These are phyloP conservation scores for Lynx canadensis DNA, from an alignment of 2,113 vertebrate species.

Conservation along the genomic window DNA sequence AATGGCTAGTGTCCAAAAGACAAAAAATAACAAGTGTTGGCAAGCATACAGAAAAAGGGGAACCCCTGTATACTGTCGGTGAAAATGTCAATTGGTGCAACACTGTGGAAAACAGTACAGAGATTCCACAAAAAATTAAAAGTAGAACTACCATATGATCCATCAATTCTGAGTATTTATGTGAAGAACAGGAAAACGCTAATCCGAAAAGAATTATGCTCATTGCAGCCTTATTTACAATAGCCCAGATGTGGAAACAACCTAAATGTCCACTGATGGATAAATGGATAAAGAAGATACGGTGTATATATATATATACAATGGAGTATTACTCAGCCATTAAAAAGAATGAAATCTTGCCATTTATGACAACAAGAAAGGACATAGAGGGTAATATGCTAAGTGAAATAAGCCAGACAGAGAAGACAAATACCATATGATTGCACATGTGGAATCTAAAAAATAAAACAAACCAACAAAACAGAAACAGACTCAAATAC, in stretches of 20 bases:
- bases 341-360: background rate
- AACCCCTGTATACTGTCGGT: background rate
- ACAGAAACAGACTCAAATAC: background rate
- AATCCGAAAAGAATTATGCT: background rate
- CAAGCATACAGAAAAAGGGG: background rate
- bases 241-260: background rate
- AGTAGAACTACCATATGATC: background rate
- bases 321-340: background rate
- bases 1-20: background rate
- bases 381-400: background rate
- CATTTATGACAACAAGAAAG: background rate
- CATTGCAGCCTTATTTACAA: background rate
- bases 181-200: background rate
- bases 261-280: background rate
- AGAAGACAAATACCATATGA: background rate
- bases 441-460: background rate
- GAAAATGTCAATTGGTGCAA: background rate
- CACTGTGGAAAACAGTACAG: background rate
- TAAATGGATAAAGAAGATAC: background rate
- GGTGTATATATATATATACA: background rate
- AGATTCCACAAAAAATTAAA: background rate
- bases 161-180: background rate
- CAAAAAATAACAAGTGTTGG: background rate
- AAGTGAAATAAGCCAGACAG: background rate
- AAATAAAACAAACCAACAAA: background rate